Percentiles rank a stretch among this genome's conserved stretches.
These are phyloP conservation scores for Fulmarus glacialis DNA, from an alignment of 2,113 vertebrate genomes.

Conservation along the genomic window DNA sequence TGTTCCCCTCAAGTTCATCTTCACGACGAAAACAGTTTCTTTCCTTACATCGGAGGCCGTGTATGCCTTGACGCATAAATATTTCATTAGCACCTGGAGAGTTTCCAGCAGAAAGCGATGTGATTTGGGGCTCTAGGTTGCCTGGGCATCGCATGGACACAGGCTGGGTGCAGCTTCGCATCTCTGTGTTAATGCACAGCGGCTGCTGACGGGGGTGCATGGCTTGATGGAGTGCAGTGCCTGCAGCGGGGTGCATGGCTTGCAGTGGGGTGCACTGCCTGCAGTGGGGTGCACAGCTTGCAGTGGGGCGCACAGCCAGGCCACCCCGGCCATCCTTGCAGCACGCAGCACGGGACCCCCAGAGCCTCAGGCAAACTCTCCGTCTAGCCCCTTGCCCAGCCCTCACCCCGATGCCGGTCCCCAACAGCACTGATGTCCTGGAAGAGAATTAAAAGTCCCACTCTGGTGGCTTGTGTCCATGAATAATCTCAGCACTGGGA, in stretches of 20 bases:
- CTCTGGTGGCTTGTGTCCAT: not conserved
- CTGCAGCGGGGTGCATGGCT: not conserved
- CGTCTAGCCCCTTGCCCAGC: too few species aligned
- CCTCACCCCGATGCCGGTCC: not conserved
- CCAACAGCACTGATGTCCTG: not conserved
- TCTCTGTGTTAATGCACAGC: rapidly evolving
- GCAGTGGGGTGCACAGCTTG: not conserved
- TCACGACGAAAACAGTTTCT: not conserved
- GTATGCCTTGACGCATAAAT: not conserved
- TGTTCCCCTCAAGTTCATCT: not conserved
- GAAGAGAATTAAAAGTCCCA: not conserved
- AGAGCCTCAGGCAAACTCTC: not conserved
- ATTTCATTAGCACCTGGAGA: not conserved
- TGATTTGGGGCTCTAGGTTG: not conserved
- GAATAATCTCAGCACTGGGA: not conserved
- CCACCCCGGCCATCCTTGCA: not conserved
- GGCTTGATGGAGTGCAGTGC: too few species aligned
- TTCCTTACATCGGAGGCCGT: not conserved
- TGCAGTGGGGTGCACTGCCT: not conserved
- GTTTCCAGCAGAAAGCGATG: not conserved
- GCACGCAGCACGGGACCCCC: too few species aligned
- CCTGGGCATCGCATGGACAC: not conserved
- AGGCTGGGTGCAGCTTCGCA: not conserved
- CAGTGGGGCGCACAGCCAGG: not conserved
- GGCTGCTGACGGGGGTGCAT: not conserved